Evolutionary conservation across 2,113 vertebrate genomes (phyloP), one percentile per base, ranked within the genome.

Genomic region (Uria aalge): DNA sequence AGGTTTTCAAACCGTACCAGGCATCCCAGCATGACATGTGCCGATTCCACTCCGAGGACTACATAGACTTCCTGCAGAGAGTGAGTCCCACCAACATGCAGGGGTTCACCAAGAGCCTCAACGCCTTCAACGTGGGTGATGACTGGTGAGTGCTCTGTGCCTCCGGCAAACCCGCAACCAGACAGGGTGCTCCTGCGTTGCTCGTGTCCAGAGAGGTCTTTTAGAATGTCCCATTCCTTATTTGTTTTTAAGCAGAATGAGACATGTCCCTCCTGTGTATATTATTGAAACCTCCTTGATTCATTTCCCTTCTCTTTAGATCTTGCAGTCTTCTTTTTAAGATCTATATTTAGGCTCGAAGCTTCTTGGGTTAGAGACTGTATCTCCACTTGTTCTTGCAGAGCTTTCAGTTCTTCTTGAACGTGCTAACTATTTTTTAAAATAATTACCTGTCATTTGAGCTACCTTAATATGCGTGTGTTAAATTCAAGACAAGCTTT

Each of bases 71-170:
- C 98, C 97, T 99, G 64, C 99, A 99, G 98, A 98, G 99, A 83
- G 99, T 99, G 95, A 99, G 99, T 96, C 99, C 99, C 92, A 99
- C 99, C 93, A 99, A 99, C 97, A 99, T 99, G 99, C 99, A 99
- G 96, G 99, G 99, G 85, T 99, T 99, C 98, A 99, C 99, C 50
- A 99, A 99, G 98, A 99, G 99, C 96, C 99, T 99, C 88, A 99
- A 99, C 17, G 98, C 99, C 71, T 99, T 99, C 97, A 99, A 99
- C 3, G 99, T 99, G 50, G 99, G 99, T 0, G 99, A 99, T 5
- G 99, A 99, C 98, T 99, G 99, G 99, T 99, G 95, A 98, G 99
- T 95, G 53, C 23, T 29, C 11, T 14, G 48, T 11, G 52, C 41
- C 5, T 16, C 15, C 38, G 29, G 34, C 0, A 2, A 53, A 9